phyloP scores from a whole-genome alignment of 2,888 invertebrate species.

The Apamea monoglypha region DNA sequence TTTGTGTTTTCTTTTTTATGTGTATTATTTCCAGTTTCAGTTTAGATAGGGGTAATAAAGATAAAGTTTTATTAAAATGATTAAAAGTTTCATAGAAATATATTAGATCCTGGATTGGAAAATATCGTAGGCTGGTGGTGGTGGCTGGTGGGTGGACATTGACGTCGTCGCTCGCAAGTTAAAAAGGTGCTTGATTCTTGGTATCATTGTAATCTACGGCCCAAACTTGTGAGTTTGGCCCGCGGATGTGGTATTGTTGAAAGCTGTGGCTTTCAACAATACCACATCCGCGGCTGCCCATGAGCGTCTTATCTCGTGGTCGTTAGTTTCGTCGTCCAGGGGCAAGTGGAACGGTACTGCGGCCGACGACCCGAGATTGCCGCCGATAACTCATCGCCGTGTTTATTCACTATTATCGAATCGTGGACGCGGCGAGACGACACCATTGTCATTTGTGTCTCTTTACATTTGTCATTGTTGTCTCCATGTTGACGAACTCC shows the following conservation, averaged over 20 bases:
- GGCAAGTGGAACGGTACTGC: conserved; percentile 89
- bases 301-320: conserved; percentile 60
- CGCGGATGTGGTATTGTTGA: too few species aligned
- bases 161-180: too few species aligned
- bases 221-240: too few species aligned
- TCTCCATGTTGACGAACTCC: conserved; percentile 66
- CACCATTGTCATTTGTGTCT: conserved; percentile 65
- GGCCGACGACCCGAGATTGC: conserved; percentile 89
- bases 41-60: not conserved
- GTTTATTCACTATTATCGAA: conserved; percentile 88
- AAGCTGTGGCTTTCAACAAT: conserved; percentile 29
- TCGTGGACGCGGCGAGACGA: conserved; percentile 67
- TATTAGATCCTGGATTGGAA: not conserved
- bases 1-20: not conserved
- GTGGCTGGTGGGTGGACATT: too few species aligned
- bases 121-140: too few species aligned
- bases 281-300: conserved; percentile 75
- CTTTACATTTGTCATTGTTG: conserved; percentile 67
- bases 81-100: not conserved
- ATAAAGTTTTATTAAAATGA: not conserved
- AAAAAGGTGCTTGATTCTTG: not conserved
- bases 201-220: not conserved
- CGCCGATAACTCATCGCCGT: conserved; percentile 88
- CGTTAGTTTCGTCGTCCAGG: conserved; percentile 86
- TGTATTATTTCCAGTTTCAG: not conserved